phyloP scores from a whole-genome alignment of 2,888 invertebrate genomes.

The Scaeva pyrastri region DNA sequence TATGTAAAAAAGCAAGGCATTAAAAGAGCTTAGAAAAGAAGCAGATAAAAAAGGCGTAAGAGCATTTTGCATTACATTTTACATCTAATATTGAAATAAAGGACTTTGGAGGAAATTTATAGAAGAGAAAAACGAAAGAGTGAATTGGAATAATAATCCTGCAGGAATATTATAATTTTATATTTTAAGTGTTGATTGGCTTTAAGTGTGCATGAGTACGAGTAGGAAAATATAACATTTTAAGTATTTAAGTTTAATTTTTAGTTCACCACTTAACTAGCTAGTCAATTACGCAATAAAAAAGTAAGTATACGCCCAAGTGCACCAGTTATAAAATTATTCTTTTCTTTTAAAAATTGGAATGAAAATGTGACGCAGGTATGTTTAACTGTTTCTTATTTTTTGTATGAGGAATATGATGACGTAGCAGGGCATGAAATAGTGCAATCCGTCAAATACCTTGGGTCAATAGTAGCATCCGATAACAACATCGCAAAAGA shows the following conservation, averaged over 20 bases:
- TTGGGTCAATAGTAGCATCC: too few species aligned
- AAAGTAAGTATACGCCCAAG: too few species aligned
- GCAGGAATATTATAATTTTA: not conserved
- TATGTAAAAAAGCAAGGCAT: constrained; percentile 19
- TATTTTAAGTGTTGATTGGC: not conserved
- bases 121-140: not conserved
- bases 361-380: too few species aligned
- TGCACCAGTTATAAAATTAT: too few species aligned
- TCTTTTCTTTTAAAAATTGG: too few species aligned
- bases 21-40: constrained; percentile 24
- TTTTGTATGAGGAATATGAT: too few species aligned
- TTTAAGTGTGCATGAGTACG: not conserved
- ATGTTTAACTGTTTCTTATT: too few species aligned
- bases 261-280: not conserved
- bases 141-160: not conserved
- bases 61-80: constrained; percentile 3
- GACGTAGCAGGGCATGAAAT: too few species aligned
- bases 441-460: too few species aligned
- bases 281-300: too few species aligned
- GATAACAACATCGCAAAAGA: too few species aligned
- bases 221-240: not conserved
- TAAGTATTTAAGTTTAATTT: not conserved
- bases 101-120: not conserved
- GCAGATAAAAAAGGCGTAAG: not conserved
- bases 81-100: not conserved